These are phyloP conservation scores for Cryptus armator DNA, from an alignment of 2,888 invertebrate genomes.

Conservation along the genomic window DNA sequence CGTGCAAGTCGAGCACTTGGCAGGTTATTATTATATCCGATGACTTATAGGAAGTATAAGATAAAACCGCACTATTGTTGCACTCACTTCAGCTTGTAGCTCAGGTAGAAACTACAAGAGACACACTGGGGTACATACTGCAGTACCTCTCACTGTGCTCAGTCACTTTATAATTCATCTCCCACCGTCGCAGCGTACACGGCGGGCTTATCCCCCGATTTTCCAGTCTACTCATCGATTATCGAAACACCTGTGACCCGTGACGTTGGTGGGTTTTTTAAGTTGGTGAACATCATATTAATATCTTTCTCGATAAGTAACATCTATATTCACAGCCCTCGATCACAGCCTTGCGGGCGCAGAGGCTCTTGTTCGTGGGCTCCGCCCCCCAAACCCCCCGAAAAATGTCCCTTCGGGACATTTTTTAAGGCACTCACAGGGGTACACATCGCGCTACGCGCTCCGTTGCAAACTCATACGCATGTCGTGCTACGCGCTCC, in stretches of 20 bases:
- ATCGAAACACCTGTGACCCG: neutral
- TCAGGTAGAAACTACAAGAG: slow-evolving; percentile 50
- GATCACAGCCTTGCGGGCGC: no score
- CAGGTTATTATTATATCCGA: slow-evolving; percentile 4
- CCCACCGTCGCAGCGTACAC: slow-evolving; percentile 77
- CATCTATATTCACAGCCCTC: neutral
- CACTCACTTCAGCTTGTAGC: slow-evolving; percentile 49
- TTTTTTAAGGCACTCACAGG: no score
- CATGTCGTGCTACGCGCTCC: no score
- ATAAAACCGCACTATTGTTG: slow-evolving; percentile 20
- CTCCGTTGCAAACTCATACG: no score
- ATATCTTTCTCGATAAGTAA: neutral
- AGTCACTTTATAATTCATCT: slow-evolving; percentile 83
- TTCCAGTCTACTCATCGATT: slow-evolving; percentile 43
- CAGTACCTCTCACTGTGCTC: slow-evolving; percentile 81
- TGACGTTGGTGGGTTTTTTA: slow-evolving; percentile 46
- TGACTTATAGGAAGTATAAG: slow-evolving; percentile 9
- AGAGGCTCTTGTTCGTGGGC: no score
- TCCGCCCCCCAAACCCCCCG: no score
- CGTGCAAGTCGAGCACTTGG: slow-evolving; percentile 17
- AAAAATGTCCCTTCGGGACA: no score
- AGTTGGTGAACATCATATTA: neutral
- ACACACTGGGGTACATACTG: slow-evolving; percentile 73
- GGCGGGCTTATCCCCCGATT: slow-evolving; percentile 45
- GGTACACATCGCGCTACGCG: no score